Conservation (phyloP, 2,888 invertebrate genomes). For the Drosophila quinaria region DNA sequence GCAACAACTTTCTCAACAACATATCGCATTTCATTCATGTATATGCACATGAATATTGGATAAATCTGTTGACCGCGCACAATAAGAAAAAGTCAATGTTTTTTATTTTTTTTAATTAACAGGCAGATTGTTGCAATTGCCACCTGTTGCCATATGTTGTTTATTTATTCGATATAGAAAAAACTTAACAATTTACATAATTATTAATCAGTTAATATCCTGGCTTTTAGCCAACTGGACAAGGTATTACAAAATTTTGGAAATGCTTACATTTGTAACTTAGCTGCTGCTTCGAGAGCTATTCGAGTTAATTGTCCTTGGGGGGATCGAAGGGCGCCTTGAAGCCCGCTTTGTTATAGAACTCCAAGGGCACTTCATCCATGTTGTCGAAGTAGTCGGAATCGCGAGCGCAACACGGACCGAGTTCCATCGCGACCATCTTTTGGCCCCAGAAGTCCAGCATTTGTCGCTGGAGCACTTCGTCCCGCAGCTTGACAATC, state of each 20-base stretch:
- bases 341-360: constrained; percentile 73
- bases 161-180: constrained; percentile 16
- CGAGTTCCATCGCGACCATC: constrained; percentile 77
- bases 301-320: not conserved
- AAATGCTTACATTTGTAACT: not conserved
- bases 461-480: constrained; percentile 72
- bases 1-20: constrained; percentile 39
- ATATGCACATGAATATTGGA: constrained; percentile 35
- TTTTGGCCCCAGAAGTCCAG: constrained; percentile 82
- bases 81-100: constrained; percentile 3
- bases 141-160: constrained; percentile 26
- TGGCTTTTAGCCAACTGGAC: not conserved
- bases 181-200: constrained; percentile 12
- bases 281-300: not conserved
- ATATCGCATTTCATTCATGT: constrained; percentile 27
- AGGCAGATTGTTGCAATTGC: not conserved
- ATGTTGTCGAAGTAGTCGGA: constrained; percentile 80
- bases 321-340: constrained; percentile 62
- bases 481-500: constrained; percentile 80
- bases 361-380: constrained; percentile 68
- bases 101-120: constrained; percentile 38
- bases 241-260: not conserved
- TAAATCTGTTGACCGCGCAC: constrained; percentile 42
- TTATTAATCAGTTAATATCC: not conserved
- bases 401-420: constrained; percentile 79